These are phyloP conservation scores for Austrolebias charrua DNA, from an alignment of 2,797 vertebrate genomes.

Conservation along the genomic window DNA sequence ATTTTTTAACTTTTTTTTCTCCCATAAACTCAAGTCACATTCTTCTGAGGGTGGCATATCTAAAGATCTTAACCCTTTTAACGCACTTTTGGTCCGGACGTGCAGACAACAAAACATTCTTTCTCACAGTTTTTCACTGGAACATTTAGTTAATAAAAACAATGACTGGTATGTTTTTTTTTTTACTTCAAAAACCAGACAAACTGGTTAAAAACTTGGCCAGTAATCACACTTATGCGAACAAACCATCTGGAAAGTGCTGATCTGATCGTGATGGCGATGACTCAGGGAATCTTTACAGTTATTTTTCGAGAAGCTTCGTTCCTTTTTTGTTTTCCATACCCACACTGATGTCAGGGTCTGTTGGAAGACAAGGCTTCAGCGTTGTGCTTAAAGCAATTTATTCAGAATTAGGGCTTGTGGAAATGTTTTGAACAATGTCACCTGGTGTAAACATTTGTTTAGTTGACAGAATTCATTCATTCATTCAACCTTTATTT, in stretches of 20 bases:
- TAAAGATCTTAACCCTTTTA: slow-evolving; percentile 52
- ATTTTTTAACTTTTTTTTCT: slow-evolving; percentile 37
- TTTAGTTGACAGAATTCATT: no score
- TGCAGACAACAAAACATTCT: slow-evolving; percentile 59
- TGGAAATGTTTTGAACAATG: no score
- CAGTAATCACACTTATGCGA: slow-evolving; percentile 15
- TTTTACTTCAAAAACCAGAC: slow-evolving; percentile 65
- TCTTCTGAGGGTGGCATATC: slow-evolving; percentile 38
- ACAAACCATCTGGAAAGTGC: slow-evolving; percentile 23
- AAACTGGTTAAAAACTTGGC: slow-evolving; percentile 51
- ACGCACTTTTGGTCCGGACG: slow-evolving; percentile 30
- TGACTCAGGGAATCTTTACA: slow-evolving; percentile 3
- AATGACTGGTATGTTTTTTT: slow-evolving; percentile 24
- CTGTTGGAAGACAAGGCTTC: background rate
- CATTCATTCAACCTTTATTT: no score
- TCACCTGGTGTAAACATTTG: no score
- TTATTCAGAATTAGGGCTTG: no score
- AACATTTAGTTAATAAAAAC: slow-evolving; percentile 60
- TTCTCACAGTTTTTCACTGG: slow-evolving; percentile 55
- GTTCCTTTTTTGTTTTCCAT: background rate
- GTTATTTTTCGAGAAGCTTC: slow-evolving; percentile 13
- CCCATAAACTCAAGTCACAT: slow-evolving; percentile 56
- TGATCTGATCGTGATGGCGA: slow-evolving; percentile 28
- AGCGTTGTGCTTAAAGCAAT: no score
- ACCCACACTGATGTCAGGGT: background rate